Conservation (phyloP, 1,140 invertebrate species). For the Sycophila sp. region DNA sequence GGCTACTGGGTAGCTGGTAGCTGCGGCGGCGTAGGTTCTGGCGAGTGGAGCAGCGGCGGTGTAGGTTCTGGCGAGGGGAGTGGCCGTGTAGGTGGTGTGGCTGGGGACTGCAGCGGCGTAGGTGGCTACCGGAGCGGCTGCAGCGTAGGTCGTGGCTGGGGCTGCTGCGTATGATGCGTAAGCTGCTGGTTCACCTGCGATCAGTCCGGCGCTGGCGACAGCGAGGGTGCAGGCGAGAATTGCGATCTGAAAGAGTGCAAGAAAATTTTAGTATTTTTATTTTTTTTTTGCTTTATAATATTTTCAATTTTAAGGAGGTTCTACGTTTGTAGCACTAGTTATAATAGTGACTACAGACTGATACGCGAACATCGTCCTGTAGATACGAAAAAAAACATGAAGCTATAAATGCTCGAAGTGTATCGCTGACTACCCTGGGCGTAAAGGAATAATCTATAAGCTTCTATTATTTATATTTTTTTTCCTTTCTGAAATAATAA, state of each 20-base stretch:
- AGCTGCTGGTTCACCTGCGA: slow-evolving; percentile 65
- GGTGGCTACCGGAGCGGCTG: slow-evolving; percentile 48
- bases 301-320: no score
- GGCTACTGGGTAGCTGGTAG: slow-evolving; percentile 68
- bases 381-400: no score
- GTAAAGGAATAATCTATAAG: no score
- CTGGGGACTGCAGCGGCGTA: slow-evolving; percentile 41
- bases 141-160: slow-evolving; percentile 66
- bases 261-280: no score
- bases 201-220: slow-evolving; percentile 52
- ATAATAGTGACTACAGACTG: no score
- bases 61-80: slow-evolving; percentile 71
- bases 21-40: slow-evolving; percentile 72
- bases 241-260: slow-evolving; percentile 55
- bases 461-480: no score
- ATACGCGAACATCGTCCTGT: no score
- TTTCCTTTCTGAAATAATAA: no score
- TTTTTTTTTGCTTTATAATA: no score
- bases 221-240: slow-evolving; percentile 60
- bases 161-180: slow-evolving; percentile 54
- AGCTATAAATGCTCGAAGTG: no score
- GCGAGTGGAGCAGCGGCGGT: slow-evolving; percentile 72
- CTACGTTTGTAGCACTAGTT: no score
- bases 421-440: no score
- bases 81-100: slow-evolving; percentile 72